Evolutionary conservation across 1,140 invertebrate genomes (phyloP), one percentile per base, ranked within the genome.

Genomic region (Aphelenchoides fujianensis): DNA sequence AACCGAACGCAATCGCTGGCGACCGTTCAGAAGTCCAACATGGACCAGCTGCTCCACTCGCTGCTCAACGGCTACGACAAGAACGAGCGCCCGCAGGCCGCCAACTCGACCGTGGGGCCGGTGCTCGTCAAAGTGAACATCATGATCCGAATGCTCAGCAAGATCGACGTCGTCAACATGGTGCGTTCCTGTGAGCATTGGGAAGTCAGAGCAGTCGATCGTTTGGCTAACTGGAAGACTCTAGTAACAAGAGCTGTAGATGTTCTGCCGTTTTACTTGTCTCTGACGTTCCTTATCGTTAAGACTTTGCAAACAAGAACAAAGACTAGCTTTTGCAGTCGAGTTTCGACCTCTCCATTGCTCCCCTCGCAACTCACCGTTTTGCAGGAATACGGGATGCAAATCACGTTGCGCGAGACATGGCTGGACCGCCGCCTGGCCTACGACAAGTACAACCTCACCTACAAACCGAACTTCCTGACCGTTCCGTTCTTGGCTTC

Each of bases 111-210:
- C 28, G 48, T 52, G 68, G 90, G 90, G 87, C 88, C 84, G 9
- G 82, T 80, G 41, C 57, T 78, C 16, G 80, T 85, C 2, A 37
- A 64, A 62, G 91, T 94, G 88, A 94, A 95, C 91, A 89, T 94
- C 88, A 92, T 90, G 88, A 90, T 95, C 76, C 90, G 93, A 82
- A 94, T 92, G 88, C 94, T 95, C 89, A 93, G 91, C 89, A 93
- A 94, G 91, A 95, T 95, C 89, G 91, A 94, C 88, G 92, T 95
- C 91, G 93, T 93, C 88, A 92, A 93, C 89, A 95, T 95, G 93
- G 84, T 85, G 73, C 84, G 79, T 76, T 19, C n/a, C 61, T 19
- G 30, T 59, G 31, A 9, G 7, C n/a, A 61, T 66, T 66, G 69
- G 9, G 41, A n/a, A 48, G 41, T n/a, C n/a, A n/a, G n/a, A n/a